These are phyloP conservation scores for Loxodonta africana DNA, from an alignment of 2,113 vertebrate species.

Conservation along the genomic window DNA sequence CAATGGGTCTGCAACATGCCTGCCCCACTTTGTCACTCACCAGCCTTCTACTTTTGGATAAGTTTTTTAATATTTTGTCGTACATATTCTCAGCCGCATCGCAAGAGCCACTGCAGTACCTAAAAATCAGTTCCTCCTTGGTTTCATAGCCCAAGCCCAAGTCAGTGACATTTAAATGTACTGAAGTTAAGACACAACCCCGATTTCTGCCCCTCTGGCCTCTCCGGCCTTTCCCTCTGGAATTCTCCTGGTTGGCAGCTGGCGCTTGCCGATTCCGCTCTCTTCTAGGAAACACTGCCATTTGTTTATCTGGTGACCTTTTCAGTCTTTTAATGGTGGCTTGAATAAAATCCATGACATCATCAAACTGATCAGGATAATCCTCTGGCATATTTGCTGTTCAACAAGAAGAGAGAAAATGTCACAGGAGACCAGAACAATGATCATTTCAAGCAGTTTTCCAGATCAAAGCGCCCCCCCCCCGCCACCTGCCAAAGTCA, in stretches of 20 bases:
- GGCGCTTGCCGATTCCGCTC: conserved; percentile 91
- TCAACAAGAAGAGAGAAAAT: conserved; percentile 84
- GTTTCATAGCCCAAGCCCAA: conserved; percentile 97
- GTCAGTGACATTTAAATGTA: conserved; percentile 98
- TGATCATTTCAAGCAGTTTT: not conserved
- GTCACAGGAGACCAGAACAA: conserved; percentile 29
- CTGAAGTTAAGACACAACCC: conserved; percentile 95
- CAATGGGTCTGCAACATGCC: conserved; percentile 96
- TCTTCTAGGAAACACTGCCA: conserved; percentile 86
- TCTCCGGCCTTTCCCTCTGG: conserved; percentile 87
- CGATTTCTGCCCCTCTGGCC: conserved; percentile 90
- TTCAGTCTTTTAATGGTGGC: conserved; percentile 95
- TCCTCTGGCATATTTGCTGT: conserved; percentile 93
- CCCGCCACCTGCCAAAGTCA: not conserved
- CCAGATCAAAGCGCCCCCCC: not conserved
- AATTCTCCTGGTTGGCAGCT: conserved; percentile 87
- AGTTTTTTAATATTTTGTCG: conserved; percentile 98
- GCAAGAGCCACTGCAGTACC: conserved; percentile 98
- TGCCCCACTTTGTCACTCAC: conserved; percentile 94
- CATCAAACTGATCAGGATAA: conserved; percentile 95
- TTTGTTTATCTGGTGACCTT: conserved; percentile 92
- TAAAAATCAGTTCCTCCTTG: conserved; percentile 98
- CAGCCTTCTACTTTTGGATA: conserved; percentile 97
- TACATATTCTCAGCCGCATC: conserved; percentile 96
- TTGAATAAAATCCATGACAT: conserved; percentile 98